Base-by-base conservation (phyloP, 2,888 invertebrate genomes). In the Pecten maximus region DNA sequence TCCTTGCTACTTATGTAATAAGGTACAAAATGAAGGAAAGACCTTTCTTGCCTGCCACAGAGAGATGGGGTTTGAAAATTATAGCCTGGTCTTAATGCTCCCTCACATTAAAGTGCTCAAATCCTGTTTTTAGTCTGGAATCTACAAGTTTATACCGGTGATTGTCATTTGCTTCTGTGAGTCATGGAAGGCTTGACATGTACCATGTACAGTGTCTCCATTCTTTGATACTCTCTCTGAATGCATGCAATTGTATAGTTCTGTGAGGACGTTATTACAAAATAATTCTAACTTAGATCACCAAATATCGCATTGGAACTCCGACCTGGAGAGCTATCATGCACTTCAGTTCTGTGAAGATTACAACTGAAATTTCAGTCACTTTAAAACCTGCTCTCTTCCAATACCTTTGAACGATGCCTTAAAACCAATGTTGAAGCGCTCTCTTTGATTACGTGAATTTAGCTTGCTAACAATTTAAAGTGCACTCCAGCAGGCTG, bases 141-240 rank as follows among this genome's bases (percentile, higher is more conserved):
- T 74, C 28, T 74, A 74, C 74, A 28, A 74, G 74, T 74, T 74
- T 74, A 74, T 74, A 35, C 74, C 12, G 15, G 35, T 28, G 74
- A 74, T 74, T 74, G 74, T 74, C 74, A 74, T 74, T 74, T 74
- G 74, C 74, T 35, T 74, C 74, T 74, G 74, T 74, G 74, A 74
- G 23, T 74, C 74, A 74, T 74, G 74, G 74, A 12, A 74, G 0
- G 74, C 74, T 35, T 35, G 74, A 74, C 74, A 74, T 74, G 23
- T 35, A 74, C 74, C 74, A 35, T 74, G 74, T 74, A 74, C 74
- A 6, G 10, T 35, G 35, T 28, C 28, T 74, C 74, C 28, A 1
- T 28, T 12, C 74, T 35, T 6, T 23, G 12, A 74, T 74, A 35
- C 74, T 74, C 74, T 74, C 74, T 74, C 12, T 35, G 16, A 74